Conservation (phyloP, 2,888 invertebrate species). For the Melanostoma scalare region DNA sequence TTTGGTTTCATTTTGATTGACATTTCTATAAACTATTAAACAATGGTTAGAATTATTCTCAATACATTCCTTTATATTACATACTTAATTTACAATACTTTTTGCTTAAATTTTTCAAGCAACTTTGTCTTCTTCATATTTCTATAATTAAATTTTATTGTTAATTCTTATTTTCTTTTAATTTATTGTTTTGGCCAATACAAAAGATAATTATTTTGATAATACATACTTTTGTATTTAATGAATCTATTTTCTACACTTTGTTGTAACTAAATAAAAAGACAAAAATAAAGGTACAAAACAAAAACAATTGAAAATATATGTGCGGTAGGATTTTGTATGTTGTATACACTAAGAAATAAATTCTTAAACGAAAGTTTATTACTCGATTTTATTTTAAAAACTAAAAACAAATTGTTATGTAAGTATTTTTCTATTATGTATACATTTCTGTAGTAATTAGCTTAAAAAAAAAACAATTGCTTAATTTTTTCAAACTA, state of each 20-base stretch:
- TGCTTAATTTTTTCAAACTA: conserved; percentile 35
- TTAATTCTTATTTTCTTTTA: conserved; percentile 17
- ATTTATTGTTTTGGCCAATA: conserved; percentile 36
- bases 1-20: conserved; percentile 54
- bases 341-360: background rate
- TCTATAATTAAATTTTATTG: conserved; percentile 16
- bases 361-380: conserved; percentile 47
- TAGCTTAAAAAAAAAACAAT: conserved; percentile 15
- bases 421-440: conserved; percentile 14
- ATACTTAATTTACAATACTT: conserved; percentile 53
- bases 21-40: conserved; percentile 48
- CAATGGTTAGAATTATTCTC: conserved; percentile 42
- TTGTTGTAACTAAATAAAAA: conserved; percentile 13
- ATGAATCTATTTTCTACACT: conserved; percentile 37
- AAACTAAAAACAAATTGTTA: conserved; percentile 34
- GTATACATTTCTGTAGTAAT: conserved; percentile 36
- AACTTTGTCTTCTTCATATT: conserved; percentile 41
- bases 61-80: conserved; percentile 42
- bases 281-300: conserved; percentile 2
- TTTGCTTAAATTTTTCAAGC: conserved; percentile 33
- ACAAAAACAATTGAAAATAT: background rate
- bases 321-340: conserved; percentile 10
- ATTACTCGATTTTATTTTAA: conserved; percentile 36
- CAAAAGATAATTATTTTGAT: conserved; percentile 46
- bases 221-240: conserved; percentile 19